Conservation (phyloP, 1,140 invertebrate species). For the Holcopasites calliopsidis region DNA sequence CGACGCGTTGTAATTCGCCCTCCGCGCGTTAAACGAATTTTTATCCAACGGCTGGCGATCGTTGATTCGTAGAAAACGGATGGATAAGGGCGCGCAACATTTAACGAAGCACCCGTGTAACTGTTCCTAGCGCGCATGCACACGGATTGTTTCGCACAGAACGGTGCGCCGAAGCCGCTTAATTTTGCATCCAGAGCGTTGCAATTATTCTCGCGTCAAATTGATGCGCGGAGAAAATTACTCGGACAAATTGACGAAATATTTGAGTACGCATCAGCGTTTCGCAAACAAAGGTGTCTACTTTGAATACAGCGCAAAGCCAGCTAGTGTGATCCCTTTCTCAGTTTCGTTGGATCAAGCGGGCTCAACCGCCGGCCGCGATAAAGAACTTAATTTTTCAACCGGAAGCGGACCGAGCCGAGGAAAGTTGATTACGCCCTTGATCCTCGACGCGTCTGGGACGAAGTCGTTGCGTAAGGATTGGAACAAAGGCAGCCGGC, state of each 20-base stretch:
- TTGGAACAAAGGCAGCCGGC: background rate
- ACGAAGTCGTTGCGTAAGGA: background rate
- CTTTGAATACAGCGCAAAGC: no score
- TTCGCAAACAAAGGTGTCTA: no score
- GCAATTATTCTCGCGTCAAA: slow-evolving; percentile 8
- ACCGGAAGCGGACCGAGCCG: no score
- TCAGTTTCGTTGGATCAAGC: no score
- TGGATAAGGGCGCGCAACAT: background rate
- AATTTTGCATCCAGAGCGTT: background rate
- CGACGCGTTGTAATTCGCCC: background rate
- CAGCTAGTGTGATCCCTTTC: no score
- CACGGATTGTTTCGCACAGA: background rate
- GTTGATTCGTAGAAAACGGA: slow-evolving; percentile 22
- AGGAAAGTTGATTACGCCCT: slow-evolving; percentile 44
- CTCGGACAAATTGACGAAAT: background rate
- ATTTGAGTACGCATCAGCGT: background rate
- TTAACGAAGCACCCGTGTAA: slow-evolving; percentile 2
- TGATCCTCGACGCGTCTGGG: slow-evolving; percentile 22
- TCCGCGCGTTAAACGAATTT: background rate
- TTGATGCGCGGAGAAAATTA: background rate
- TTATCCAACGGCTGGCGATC: background rate
- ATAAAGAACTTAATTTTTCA: slow-evolving; percentile 12
- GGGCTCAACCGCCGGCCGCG: no score
- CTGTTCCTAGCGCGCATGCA: background rate
- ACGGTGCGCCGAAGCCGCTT: slow-evolving; percentile 5